Evolutionary conservation across 2,888 invertebrate genomes (phyloP), one percentile per base, ranked within the genome.

Genomic region (Lasioglossum morio): DNA sequence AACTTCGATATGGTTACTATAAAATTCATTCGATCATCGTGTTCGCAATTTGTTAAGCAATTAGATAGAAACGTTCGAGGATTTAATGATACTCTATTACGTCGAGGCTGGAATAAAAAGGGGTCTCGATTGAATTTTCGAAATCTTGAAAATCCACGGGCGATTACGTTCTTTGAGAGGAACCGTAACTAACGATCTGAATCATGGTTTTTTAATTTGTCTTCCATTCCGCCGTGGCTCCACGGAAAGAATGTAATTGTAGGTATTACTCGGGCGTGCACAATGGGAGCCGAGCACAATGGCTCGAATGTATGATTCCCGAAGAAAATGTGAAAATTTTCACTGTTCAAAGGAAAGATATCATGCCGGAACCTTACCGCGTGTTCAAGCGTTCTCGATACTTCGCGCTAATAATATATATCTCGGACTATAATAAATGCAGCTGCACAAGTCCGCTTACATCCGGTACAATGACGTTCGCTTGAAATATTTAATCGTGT

Each of bases 231-330:
- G 63, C 30, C 30, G 30, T 16, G 30, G 63, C 30, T 30, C 30
- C 27, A 5, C 63, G 16, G 14, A 63, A 63, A 63, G 63, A 63
- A 63, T 30, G 63, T 63, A 63, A 63, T 63, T 63, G 63, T 63
- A 30, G 63, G 63, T 63, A 63, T 63, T 63, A 63, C 63, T 63
- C 30, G 63, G 5, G 16, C 2, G 16, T 14, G 30, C 63, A 63
- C 63, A 63, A 63, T 63, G 63, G 63, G 16, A 30, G 63, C 63
- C 63, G 27, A 27, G 63, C 63, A 63, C 63, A 63, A 63, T 63
- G 63, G 63, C 63, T 30, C 30, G 63, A 30, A 63, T 63, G 63
- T 63, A 30, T 63, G 63, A 63, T 30, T 63, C 63, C 27, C 27
- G 16, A 63, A 30, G 63, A 27, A 63, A 63, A 63, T 30, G 63